Evolutionary conservation across 92 coral and sea anemone genomes (phyloP).

Genomic region (Pocillopora meandrina): DNA sequence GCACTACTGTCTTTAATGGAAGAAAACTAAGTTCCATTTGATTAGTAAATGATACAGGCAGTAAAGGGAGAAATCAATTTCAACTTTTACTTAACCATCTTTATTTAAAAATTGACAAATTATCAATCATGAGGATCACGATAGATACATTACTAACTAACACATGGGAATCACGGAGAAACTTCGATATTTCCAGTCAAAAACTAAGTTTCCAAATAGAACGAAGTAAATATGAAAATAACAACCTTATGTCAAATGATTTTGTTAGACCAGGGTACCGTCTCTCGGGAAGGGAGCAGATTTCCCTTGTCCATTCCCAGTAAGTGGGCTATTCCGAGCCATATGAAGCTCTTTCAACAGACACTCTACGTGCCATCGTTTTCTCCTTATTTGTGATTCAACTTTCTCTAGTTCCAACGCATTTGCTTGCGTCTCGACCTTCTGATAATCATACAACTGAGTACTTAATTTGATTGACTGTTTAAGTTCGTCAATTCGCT

Average conservation of each 20-base stretch:
- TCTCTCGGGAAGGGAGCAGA: neutral
- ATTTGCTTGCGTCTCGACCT: constrained; percentile 62
- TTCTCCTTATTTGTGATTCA: constrained; percentile 70
- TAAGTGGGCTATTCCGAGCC: neutral
- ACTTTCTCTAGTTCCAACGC: constrained; percentile 52
- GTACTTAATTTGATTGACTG: constrained; percentile 62
- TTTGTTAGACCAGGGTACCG: constrained; percentile 26
- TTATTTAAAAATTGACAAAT: too few relatives aligned
- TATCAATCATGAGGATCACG: too few relatives aligned
- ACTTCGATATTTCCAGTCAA: too few relatives aligned
- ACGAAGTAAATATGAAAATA: neutral
- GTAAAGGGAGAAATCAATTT: too few relatives aligned
- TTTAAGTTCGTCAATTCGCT: constrained; percentile 44
- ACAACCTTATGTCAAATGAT: neutral
- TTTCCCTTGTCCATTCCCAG: neutral
- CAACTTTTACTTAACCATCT: too few relatives aligned
- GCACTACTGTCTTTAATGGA: too few relatives aligned
- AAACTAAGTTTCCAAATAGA: neutral
- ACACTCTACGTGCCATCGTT: constrained; percentile 85
- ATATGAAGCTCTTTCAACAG: constrained; percentile 57
- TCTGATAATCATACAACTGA: constrained; percentile 81
- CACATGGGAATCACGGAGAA: too few relatives aligned
- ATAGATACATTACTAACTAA: too few relatives aligned
- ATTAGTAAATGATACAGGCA: too few relatives aligned
- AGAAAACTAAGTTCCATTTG: too few relatives aligned